Percentiles rank a stretch among this genome's conserved stretches.
Conservation (phyloP, 2,797 vertebrate genomes). For the Sebastes trivittatus region DNA sequence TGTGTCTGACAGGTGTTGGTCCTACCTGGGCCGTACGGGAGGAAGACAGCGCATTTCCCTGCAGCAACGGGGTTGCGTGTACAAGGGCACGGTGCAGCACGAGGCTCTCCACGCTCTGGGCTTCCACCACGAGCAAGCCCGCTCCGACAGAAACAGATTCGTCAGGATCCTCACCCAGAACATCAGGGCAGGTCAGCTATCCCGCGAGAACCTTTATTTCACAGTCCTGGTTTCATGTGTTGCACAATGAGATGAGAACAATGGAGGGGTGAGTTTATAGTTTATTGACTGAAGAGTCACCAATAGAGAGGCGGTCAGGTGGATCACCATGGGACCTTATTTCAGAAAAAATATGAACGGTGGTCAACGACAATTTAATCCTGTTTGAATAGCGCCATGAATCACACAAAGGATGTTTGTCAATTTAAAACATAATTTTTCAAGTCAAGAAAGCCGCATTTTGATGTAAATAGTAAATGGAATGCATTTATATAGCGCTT, state of each 20-base stretch:
- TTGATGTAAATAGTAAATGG: too few relatives aligned
- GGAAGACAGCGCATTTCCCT: slow-evolving; percentile 42
- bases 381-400: too few relatives aligned
- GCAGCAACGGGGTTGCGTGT: slow-evolving; percentile 38
- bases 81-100: slow-evolving; percentile 43
- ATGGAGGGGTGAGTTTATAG: neutral
- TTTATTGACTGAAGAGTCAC: too few relatives aligned
- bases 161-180: slow-evolving; percentile 53
- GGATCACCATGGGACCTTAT: accelerated
- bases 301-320: neutral
- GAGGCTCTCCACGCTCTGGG: slow-evolving; percentile 78
- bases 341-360: too few relatives aligned
- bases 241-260: too few relatives aligned
- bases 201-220: neutral
- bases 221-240: neutral
- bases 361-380: too few relatives aligned
- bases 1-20: slow-evolving; percentile 64
- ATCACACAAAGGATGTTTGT: too few relatives aligned
- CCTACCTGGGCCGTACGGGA: slow-evolving; percentile 34
- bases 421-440: too few relatives aligned
- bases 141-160: slow-evolving; percentile 62
- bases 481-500: too few relatives aligned
- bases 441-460: too few relatives aligned
- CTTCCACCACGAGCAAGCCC: slow-evolving; percentile 74
- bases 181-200: slow-evolving; percentile 42